Evolutionary conservation across 2,888 invertebrate genomes (phyloP).

Genomic region (Timema podura): DNA sequence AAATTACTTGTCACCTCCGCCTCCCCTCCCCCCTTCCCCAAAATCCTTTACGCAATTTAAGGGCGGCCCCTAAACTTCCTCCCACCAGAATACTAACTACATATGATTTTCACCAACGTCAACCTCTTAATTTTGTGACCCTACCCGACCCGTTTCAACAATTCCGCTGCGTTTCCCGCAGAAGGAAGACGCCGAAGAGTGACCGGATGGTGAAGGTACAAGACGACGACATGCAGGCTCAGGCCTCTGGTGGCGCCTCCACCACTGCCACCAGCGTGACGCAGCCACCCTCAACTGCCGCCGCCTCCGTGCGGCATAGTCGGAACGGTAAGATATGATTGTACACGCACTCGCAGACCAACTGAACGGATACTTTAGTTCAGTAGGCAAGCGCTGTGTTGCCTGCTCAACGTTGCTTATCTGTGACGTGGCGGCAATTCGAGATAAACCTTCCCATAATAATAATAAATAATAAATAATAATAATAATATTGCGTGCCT

Average conservation of each 20-base stretch:
- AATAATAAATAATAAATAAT: no score
- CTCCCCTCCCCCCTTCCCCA: no score
- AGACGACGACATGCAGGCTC: slow-evolving; percentile 40
- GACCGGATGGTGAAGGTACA: slow-evolving; percentile 46
- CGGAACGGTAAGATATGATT: slow-evolving; percentile 23
- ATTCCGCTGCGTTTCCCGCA: background rate
- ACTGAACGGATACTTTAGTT: no score
- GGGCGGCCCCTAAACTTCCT: no score
- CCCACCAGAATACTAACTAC: no score
- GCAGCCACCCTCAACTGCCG: slow-evolving; percentile 45
- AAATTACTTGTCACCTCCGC: no score
- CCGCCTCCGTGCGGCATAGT: slow-evolving; percentile 32
- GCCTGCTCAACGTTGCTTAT: background rate
- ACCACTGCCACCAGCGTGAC: slow-evolving; percentile 39
- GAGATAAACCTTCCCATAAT: no score
- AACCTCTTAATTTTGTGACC: background rate
- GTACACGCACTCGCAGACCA: slow-evolving; percentile 42
- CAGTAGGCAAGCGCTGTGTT: slow-evolving; percentile 48
- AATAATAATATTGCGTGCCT: no score
- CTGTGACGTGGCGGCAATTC: no score
- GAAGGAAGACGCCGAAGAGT: background rate
- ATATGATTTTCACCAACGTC: no score
- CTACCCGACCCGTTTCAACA: background rate
- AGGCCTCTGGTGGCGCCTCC: slow-evolving; percentile 26
- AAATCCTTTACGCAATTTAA: no score